These are phyloP conservation scores for Mechanitis messenoides DNA, from an alignment of 2,888 invertebrate species.

Conservation along the genomic window DNA sequence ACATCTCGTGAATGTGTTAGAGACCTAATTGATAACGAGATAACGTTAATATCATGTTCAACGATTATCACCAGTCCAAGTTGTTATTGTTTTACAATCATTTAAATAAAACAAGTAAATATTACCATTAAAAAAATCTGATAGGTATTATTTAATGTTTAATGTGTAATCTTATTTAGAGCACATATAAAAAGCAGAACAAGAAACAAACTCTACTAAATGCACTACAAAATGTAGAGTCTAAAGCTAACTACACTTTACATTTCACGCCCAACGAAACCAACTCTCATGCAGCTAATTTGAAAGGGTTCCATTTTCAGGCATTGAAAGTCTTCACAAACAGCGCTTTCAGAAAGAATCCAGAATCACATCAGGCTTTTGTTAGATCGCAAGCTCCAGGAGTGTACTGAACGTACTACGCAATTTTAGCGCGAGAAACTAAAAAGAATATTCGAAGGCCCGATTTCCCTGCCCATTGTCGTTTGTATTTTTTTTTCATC, in stretches of 20 bases:
- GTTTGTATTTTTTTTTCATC: slow-evolving; percentile 71
- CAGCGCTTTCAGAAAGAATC: slow-evolving; percentile 19
- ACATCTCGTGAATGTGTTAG: slow-evolving; percentile 7
- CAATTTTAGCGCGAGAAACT: slow-evolving; percentile 54
- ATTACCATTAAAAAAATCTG: no score
- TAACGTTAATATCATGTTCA: slow-evolving; percentile 14
- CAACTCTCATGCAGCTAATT: slow-evolving; percentile 8
- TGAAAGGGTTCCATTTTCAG: slow-evolving; percentile 14
- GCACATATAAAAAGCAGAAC: no score
- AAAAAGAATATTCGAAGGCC: slow-evolving; percentile 58
- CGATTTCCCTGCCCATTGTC: slow-evolving; percentile 72
- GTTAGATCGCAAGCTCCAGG: slow-evolving; percentile 28
- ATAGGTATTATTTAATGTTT: no score
- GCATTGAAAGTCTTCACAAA: slow-evolving; percentile 12
- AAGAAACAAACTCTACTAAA: no score
- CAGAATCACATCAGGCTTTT: slow-evolving; percentile 27
- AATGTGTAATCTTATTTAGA: no score
- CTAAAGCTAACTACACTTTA: slow-evolving; percentile 1
- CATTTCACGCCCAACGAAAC: slow-evolving; percentile 5
- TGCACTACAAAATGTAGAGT: no score
- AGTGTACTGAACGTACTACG: slow-evolving; percentile 39
- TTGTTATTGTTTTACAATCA: no score
- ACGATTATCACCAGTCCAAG: slow-evolving; percentile 3
- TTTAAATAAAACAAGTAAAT: no score
- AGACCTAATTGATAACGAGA: slow-evolving; percentile 19